These are phyloP conservation scores for Numida meleagris DNA, from an alignment of 2,113 vertebrate species.

Conservation along the genomic window DNA sequence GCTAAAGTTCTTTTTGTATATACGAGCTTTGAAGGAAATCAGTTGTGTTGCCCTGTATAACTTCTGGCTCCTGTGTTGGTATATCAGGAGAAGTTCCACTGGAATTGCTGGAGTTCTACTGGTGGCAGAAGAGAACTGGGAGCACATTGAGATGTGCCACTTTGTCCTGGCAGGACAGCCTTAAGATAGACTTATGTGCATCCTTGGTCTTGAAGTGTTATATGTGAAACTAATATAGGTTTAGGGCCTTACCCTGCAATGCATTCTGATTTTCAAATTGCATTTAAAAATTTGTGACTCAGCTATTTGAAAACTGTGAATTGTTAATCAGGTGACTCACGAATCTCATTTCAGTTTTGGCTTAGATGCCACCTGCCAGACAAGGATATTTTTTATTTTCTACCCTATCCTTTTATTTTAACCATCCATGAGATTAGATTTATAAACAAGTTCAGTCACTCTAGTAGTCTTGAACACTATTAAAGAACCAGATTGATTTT, in stretches of 20 bases:
- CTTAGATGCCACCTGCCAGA: background rate
- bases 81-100: background rate
- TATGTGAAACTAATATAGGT: background rate
- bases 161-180: background rate
- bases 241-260: background rate
- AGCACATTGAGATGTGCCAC: background rate
- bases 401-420: constrained; percentile 25
- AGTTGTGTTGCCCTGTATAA: background rate
- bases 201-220: background rate
- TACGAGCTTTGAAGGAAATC: background rate
- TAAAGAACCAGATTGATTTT: constrained; percentile 42
- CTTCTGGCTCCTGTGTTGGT: background rate
- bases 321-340: background rate
- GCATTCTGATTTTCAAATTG: background rate
- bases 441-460: constrained; percentile 54
- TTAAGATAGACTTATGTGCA: background rate
- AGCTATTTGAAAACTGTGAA: background rate
- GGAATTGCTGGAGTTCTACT: background rate
- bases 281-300: constrained; percentile 6
- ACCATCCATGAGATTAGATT: constrained; percentile 50
- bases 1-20: background rate
- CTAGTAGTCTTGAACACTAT: constrained; percentile 29
- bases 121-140: background rate
- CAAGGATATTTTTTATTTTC: constrained; percentile 48
- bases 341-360: background rate